A percentile compares a stretch with the other conserved stretches of the same genome.
Conservation (phyloP, 1,140 invertebrate genomes). For the Leguminivora glycinivorella region DNA sequence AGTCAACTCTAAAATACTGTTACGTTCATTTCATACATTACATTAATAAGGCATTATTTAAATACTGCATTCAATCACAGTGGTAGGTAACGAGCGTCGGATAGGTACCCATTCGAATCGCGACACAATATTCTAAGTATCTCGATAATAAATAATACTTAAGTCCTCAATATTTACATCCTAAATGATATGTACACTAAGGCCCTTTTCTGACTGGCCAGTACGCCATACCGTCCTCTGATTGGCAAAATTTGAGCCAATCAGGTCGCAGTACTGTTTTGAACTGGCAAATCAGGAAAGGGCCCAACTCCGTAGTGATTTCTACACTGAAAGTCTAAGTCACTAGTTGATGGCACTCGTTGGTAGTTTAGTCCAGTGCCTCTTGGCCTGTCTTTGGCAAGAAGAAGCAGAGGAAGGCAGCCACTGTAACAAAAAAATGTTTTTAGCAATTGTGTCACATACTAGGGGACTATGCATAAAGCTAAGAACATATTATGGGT, state of each 20-base stretch:
- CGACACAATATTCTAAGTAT: constrained; percentile 28
- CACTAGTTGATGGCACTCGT: constrained; percentile 51
- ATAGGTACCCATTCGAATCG: constrained; percentile 30
- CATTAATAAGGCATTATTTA: constrained; percentile 50
- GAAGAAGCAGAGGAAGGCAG: constrained; percentile 83
- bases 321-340: constrained; percentile 61
- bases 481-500: too few species aligned
- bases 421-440: constrained; percentile 76
- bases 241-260: too few species aligned
- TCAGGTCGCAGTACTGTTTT: too few species aligned
- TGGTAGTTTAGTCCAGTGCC: constrained; percentile 80
- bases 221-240: too few species aligned
- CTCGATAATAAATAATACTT: constrained; percentile 62
- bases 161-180: constrained; percentile 72
- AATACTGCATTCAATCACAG: constrained; percentile 61
- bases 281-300: too few species aligned
- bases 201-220: too few species aligned
- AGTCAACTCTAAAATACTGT: constrained; percentile 76
- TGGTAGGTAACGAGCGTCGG: constrained; percentile 49
- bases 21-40: constrained; percentile 55
- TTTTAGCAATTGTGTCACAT: neutral
- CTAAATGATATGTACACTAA: constrained; percentile 67
- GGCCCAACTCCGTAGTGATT: constrained; percentile 41
- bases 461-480: too few species aligned
- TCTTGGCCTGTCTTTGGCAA: constrained; percentile 84